Percentiles rank a stretch among this genome's conserved stretches.
Evolutionary conservation across 2,888 invertebrate species (phyloP).

Genomic region (Watsonalla binaria): DNA sequence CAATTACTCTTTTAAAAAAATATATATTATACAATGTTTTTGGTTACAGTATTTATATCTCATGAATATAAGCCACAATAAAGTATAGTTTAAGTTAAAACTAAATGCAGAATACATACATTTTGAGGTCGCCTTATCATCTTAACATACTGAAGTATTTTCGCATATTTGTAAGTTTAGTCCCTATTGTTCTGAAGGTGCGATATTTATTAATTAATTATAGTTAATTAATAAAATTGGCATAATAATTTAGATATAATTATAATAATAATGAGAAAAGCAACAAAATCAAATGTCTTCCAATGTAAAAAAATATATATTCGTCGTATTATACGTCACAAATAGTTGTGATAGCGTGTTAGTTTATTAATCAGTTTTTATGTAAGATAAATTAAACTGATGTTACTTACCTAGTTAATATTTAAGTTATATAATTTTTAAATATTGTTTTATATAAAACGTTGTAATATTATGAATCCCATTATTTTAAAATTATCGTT

Average conservation of each 20-base stretch:
- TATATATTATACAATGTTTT: no score
- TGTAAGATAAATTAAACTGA: background rate
- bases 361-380: conserved; percentile 21
- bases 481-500: no score
- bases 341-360: conserved; percentile 21
- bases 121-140: no score
- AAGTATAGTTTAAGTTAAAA: no score
- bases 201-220: no score
- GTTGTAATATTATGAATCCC: background rate
- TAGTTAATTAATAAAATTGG: conserved; percentile 1
- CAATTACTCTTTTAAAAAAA: no score
- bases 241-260: conserved; percentile 7
- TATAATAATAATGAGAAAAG: conserved; percentile 17
- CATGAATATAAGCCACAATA: no score
- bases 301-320: conserved; percentile 35
- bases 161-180: no score
- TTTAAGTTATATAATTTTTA: background rate
- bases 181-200: no score
- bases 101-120: no score
- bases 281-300: conserved; percentile 66
- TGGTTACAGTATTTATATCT: no score
- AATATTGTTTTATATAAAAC: background rate
- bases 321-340: conserved; percentile 16
- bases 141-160: no score
- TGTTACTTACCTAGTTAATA: background rate